Conservation (phyloP, 1,140 invertebrate genomes). For the Trigoniulus corallinus region DNA sequence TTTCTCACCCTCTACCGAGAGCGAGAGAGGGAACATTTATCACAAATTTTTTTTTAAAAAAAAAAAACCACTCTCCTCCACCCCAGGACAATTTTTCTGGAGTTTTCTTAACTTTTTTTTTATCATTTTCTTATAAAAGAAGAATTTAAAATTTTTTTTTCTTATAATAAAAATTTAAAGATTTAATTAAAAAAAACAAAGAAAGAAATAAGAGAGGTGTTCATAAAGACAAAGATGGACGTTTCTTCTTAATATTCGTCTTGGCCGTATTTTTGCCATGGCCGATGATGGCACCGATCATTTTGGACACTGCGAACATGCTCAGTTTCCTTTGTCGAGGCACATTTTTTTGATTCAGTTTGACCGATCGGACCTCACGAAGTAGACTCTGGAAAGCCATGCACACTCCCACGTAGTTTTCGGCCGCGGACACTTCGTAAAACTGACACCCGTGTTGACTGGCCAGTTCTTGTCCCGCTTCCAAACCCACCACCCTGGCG, state of each 20-base stretch:
- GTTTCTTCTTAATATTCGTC: slow-evolving; percentile 37
- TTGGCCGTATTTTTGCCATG: slow-evolving; percentile 37
- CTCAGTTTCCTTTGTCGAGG: slow-evolving; percentile 52
- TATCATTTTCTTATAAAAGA: no score
- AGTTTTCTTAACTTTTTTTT: no score
- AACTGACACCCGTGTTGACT: slow-evolving; percentile 61
- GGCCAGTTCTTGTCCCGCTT: slow-evolving; percentile 63
- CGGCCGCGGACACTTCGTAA: slow-evolving; percentile 68
- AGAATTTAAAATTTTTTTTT: no score
- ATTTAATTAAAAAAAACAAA: no score
- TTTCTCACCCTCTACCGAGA: no score
- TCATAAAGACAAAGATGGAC: slow-evolving; percentile 38
- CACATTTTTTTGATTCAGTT: slow-evolving; percentile 47
- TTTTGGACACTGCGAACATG: slow-evolving; percentile 60
- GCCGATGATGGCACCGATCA: slow-evolving; percentile 60
- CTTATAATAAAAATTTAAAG: no score
- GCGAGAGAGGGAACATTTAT: no score
- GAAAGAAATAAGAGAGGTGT: no score
- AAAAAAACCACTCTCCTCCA: no score
- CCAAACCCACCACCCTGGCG: slow-evolving; percentile 54
- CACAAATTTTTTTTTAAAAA: no score
- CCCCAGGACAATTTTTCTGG: no score
- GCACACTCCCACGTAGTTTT: slow-evolving; percentile 55
- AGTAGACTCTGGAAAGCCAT: slow-evolving; percentile 56
- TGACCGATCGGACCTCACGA: slow-evolving; percentile 46